A percentile compares a stretch with the other conserved stretches of the same genome.
phyloP scores from a whole-genome alignment of 2,888 invertebrate species.

The Erebia ligea region DNA sequence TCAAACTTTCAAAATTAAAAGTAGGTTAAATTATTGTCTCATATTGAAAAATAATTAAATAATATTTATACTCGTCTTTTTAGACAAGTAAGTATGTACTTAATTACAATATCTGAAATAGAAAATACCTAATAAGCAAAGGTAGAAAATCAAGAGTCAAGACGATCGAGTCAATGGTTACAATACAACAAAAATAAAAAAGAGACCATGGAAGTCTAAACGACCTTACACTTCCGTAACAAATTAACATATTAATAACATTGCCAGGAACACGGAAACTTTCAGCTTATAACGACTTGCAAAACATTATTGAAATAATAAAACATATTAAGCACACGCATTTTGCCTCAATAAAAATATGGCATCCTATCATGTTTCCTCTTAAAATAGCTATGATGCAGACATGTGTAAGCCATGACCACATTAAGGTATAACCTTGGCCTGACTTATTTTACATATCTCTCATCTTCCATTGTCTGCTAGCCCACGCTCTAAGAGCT shows the following conservation, averaged over 20 bases:
- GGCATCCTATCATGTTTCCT: conserved; percentile 22
- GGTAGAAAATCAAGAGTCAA: too few relatives aligned
- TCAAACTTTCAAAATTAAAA: too few relatives aligned
- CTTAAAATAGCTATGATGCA: conserved; percentile 18
- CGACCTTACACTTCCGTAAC: not conserved
- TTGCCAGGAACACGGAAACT: not conserved
- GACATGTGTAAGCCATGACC: conserved; percentile 28
- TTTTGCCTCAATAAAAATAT: conserved; percentile 20
- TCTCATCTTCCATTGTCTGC: conserved; percentile 35
- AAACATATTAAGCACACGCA: not conserved
- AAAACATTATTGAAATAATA: conserved; percentile 1
- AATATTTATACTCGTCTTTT: too few relatives aligned
- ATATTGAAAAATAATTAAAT: too few relatives aligned
- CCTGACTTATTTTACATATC: conserved; percentile 39
- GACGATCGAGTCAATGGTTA: too few relatives aligned
- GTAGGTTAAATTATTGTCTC: too few relatives aligned
- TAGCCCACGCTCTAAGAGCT: conserved; percentile 35
- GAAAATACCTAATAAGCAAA: too few relatives aligned
- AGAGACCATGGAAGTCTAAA: not conserved
- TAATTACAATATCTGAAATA: too few relatives aligned
- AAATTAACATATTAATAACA: not conserved
- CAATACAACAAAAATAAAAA: not conserved
- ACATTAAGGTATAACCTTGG: conserved; percentile 30
- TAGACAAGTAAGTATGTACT: too few relatives aligned
- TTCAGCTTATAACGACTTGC: not conserved